Evolutionary conservation across 2,888 invertebrate genomes (phyloP).

Genomic region (Limnephilus marmoratus): DNA sequence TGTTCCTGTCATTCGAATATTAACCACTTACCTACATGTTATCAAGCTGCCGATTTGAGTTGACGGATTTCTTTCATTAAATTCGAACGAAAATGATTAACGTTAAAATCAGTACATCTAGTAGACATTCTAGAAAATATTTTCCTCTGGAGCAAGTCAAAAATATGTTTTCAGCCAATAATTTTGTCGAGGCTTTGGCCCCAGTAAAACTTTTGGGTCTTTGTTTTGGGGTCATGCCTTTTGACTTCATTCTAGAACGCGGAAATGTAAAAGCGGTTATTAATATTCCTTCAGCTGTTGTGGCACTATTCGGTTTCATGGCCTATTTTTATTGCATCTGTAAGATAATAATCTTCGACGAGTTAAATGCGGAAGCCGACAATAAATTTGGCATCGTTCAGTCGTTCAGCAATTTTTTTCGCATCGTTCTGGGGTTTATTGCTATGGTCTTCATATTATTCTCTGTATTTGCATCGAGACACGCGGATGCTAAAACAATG

Average conservation of each 20-base stretch:
- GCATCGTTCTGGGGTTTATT: neutral
- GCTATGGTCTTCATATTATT: neutral
- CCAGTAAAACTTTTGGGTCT: constrained; percentile 8
- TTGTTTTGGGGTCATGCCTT: neutral
- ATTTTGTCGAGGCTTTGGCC: constrained; percentile 3
- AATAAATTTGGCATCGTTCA: neutral
- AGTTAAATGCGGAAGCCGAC: neutral
- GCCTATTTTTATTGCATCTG: neutral
- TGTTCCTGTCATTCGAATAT: neutral
- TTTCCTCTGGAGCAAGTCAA: neutral
- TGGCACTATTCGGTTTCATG: neutral
- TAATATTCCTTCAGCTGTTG: neutral
- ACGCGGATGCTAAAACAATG: neutral
- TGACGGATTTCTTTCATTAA: neutral
- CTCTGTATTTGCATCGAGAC: neutral
- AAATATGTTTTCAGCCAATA: neutral
- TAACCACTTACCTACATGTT: neutral
- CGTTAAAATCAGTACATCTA: neutral
- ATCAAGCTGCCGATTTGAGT: neutral
- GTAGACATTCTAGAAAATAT: neutral
- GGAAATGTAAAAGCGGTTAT: neutral
- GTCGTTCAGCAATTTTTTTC: neutral
- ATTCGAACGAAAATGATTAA: neutral
- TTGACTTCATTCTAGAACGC: neutral
- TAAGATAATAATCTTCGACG: neutral